These are phyloP conservation scores for Fregetta grallaria DNA, from an alignment of 2,113 vertebrate species.

Conservation along the genomic window DNA sequence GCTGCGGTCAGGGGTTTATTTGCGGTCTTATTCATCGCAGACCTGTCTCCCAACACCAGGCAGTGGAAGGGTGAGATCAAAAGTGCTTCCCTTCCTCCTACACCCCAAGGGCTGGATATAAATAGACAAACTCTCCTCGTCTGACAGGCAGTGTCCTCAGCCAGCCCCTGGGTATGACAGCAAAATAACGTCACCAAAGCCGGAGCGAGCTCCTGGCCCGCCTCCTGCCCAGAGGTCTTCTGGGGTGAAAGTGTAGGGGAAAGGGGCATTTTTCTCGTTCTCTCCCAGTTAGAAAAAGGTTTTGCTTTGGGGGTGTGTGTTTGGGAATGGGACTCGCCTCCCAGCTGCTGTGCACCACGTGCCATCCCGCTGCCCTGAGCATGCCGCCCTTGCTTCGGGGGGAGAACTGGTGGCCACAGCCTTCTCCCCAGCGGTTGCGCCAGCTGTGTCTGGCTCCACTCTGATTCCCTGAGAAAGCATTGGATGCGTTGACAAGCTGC, in stretches of 20 bases:
- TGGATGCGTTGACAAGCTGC: not conserved
- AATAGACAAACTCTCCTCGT: not conserved
- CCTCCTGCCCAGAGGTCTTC: not conserved
- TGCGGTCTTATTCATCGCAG: not conserved
- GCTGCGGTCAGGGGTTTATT: not conserved
- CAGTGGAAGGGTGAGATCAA: not conserved
- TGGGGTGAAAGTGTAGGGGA: not conserved
- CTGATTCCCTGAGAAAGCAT: not conserved
- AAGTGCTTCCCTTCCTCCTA: not conserved
- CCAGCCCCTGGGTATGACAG: not conserved
- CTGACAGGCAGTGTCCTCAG: not conserved
- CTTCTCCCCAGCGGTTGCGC: not conserved
- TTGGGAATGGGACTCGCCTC: not conserved
- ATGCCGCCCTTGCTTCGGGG: not conserved
- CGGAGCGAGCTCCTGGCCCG: accelerated
- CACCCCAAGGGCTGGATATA: not conserved
- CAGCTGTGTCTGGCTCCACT: not conserved
- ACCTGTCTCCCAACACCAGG: not conserved
- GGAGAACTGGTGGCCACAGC: not conserved
- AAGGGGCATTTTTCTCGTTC: not conserved
- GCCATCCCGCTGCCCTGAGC: accelerated
- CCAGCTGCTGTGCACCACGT: accelerated
- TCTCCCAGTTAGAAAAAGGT: not conserved
- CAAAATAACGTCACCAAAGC: not conserved
- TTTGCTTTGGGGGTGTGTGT: not conserved